A percentile compares a stretch with the other conserved stretches of the same genome.
Evolutionary conservation across 2,113 vertebrate species (phyloP).

Genomic region (Apaloderma vittatum): DNA sequence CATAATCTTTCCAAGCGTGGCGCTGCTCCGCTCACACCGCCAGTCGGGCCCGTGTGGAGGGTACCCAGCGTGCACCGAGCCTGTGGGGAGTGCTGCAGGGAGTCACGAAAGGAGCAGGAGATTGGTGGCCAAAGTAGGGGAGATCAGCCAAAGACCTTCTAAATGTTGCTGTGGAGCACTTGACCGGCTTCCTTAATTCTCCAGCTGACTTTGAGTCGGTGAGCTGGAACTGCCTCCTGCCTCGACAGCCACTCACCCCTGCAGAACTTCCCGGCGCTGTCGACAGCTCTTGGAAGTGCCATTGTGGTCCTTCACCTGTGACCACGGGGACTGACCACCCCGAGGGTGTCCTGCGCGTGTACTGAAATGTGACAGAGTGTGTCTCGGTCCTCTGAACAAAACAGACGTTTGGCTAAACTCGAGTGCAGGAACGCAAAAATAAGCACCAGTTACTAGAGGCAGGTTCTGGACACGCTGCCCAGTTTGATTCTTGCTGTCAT

Average conservation of each 20-base stretch:
- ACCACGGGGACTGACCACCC: background rate
- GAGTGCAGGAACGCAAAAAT: background rate
- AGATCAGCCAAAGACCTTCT: too few species aligned
- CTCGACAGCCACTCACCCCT: background rate
- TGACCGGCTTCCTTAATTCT: background rate
- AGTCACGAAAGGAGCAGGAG: too few species aligned
- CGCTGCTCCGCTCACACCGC: background rate
- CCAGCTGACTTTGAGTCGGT: background rate
- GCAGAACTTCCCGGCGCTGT: background rate
- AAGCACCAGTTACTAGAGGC: accelerated
- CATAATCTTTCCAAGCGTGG: background rate
- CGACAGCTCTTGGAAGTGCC: background rate
- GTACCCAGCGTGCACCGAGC: background rate
- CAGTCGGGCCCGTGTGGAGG: accelerated
- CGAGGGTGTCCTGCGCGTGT: background rate
- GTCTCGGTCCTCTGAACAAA: background rate
- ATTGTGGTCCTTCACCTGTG: background rate
- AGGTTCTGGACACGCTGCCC: background rate
- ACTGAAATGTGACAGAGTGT: background rate
- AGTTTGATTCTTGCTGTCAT: background rate
- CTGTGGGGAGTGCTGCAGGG: too few species aligned
- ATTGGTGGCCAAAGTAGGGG: too few species aligned
- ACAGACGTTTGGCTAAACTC: background rate
- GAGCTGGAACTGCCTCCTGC: background rate
- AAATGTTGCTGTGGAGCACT: too few species aligned